Evolutionary conservation across 2,888 invertebrate genomes (phyloP).

Genomic region (Eupithecia subumbrata): DNA sequence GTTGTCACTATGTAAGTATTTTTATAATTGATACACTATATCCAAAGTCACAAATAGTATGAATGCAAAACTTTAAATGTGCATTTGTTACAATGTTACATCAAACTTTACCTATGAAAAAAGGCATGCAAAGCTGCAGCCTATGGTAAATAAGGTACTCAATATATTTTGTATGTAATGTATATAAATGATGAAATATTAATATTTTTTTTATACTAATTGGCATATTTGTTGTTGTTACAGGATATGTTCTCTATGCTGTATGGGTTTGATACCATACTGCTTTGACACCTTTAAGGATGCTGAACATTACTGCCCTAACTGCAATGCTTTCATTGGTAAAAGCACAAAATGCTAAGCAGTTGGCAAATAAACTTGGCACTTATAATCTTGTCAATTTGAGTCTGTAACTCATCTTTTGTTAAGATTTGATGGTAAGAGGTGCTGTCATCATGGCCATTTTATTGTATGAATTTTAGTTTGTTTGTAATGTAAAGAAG

Average conservation of each 20-base stretch:
- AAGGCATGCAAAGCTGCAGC: background rate
- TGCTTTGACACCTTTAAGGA: constrained; percentile 81
- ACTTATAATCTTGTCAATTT: constrained; percentile 13
- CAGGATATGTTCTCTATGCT: constrained; percentile 80
- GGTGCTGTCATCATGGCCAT: constrained; percentile 28
- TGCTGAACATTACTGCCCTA: constrained; percentile 80
- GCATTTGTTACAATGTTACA: background rate
- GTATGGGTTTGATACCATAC: constrained; percentile 77
- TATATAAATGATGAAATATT: no score
- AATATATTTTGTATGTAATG: no score
- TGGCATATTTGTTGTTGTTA: constrained; percentile 15
- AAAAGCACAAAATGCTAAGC: constrained; percentile 76
- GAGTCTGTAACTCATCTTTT: constrained; percentile 13
- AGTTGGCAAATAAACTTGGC: constrained; percentile 23
- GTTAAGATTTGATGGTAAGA: constrained; percentile 20
- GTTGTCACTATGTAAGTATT: constrained; percentile 76
- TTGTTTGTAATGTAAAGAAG: constrained; percentile 15
- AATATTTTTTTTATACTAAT: background rate
- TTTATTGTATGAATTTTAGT: constrained; percentile 8
- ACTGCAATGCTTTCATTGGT: constrained; percentile 79
- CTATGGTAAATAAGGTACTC: background rate
- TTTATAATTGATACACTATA: background rate
- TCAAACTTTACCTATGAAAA: background rate
- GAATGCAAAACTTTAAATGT: background rate
- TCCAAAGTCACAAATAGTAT: background rate